Conservation (phyloP, 2,888 invertebrate genomes). For the Teinopalpus imperialis region DNA sequence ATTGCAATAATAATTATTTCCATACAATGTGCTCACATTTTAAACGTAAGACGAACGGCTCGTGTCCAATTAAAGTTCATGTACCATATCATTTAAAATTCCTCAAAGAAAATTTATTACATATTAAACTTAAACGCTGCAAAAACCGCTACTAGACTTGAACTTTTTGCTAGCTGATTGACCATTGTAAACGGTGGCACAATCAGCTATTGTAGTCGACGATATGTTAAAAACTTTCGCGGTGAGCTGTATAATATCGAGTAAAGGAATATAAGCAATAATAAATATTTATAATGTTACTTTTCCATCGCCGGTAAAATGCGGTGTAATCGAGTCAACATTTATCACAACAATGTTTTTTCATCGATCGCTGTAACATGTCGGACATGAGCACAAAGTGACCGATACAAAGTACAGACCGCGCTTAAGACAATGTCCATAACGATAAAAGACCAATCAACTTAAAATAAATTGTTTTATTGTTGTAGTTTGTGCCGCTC, state of each 20-base stretch:
- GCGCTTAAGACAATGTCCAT: conserved; percentile 53
- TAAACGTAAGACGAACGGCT: conserved; percentile 23
- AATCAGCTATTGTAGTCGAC: conserved; percentile 52
- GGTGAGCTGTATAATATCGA: conserved; percentile 57
- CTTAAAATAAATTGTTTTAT: conserved; percentile 68
- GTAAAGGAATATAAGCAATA: conserved; percentile 48
- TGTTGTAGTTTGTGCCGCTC: conserved; percentile 50
- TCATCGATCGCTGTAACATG: conserved; percentile 44
- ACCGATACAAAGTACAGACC: conserved; percentile 51
- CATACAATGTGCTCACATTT: conserved; percentile 45
- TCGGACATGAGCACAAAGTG: conserved; percentile 30
- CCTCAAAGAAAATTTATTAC: conserved; percentile 44
- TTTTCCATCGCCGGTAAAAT: conserved; percentile 68
- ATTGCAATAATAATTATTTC: conserved; percentile 32
- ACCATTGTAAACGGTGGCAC: conserved; percentile 37
- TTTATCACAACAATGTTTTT: conserved; percentile 68
- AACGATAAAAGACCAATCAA: conserved; percentile 65
- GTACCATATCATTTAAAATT: conserved; percentile 49
- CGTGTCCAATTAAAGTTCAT: conserved; percentile 30
- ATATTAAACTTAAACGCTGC: conserved; percentile 21
- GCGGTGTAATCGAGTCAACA: conserved; percentile 69
- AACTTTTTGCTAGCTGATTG: conserved; percentile 34
- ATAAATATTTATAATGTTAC: conserved; percentile 76
- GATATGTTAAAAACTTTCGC: conserved; percentile 54
- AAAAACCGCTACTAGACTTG: conserved; percentile 20